phyloP scores from a whole-genome alignment of 2,888 invertebrate genomes.

The Caenorhabditis sp. region DNA sequence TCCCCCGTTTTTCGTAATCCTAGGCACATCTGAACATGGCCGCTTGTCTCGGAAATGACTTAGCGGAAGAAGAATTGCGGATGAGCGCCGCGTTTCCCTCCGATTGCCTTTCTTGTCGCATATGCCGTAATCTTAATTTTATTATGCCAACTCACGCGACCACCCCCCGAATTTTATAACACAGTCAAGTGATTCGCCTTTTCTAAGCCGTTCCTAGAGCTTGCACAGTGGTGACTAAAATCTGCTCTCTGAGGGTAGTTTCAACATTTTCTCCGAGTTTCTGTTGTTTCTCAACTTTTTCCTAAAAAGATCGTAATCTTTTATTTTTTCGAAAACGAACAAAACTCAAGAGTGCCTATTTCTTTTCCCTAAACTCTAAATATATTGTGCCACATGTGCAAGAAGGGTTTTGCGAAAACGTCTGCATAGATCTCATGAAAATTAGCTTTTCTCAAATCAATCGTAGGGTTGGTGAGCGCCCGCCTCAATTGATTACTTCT shows the following conservation, averaged over 20 bases:
- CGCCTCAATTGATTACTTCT: slow-evolving; percentile 49
- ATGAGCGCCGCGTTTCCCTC: slow-evolving; percentile 19
- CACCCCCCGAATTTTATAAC: slow-evolving; percentile 20
- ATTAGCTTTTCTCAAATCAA: slow-evolving; percentile 44
- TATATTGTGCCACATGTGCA: slow-evolving; percentile 13
- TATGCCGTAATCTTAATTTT: slow-evolving; percentile 56
- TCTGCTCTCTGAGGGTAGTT: too few species aligned
- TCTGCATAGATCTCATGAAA: slow-evolving; percentile 6
- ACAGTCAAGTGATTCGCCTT: slow-evolving; percentile 4
- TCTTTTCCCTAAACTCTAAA: too few species aligned
- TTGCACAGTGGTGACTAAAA: too few species aligned
- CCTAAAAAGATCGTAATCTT: too few species aligned
- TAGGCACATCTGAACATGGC: slow-evolving; percentile 13
- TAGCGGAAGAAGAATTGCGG: slow-evolving; percentile 32
- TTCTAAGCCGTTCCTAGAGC: too few species aligned
- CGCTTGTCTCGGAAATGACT: slow-evolving; percentile 25
- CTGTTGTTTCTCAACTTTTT: slow-evolving; percentile 1
- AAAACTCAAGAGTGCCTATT: too few species aligned
- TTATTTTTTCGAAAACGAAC: too few species aligned
- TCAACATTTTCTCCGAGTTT: too few species aligned
- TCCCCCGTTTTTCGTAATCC: slow-evolving; percentile 47
- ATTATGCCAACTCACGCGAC: slow-evolving; percentile 45
- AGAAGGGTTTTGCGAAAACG: too few species aligned
- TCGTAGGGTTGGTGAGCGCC: neutral
- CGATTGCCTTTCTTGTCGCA: slow-evolving; percentile 42